A percentile compares a stretch with the other conserved stretches of the same genome.
phyloP scores from a whole-genome alignment of 1,140 invertebrate species.

The Drosophila tropicalis region DNA sequence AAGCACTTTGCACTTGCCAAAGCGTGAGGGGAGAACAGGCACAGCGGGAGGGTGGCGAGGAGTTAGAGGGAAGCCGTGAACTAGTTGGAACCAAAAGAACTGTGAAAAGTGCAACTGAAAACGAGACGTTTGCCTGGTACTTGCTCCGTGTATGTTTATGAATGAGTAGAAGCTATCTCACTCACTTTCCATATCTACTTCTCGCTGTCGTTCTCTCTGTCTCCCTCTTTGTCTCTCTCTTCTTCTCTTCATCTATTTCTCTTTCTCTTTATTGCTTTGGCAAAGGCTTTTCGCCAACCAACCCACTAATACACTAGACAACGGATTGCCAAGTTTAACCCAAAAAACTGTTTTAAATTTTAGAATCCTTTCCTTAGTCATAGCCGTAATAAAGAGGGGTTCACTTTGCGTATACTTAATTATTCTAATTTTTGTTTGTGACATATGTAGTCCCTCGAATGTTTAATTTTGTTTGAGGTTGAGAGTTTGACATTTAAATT shows the following conservation, averaged over 20 bases:
- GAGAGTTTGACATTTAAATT: too few relatives aligned
- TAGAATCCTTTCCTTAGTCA: constrained; percentile 25
- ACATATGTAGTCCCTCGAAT: too few relatives aligned
- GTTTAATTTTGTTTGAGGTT: too few relatives aligned
- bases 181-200: constrained; percentile 36
- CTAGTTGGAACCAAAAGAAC: constrained; percentile 15
- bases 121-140: constrained; percentile 26
- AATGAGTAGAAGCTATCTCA: constrained; percentile 24
- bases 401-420: too few relatives aligned
- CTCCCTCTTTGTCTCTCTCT: constrained; percentile 19
- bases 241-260: constrained; percentile 27
- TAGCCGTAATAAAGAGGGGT: not conserved
- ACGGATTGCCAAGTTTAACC: constrained; percentile 36
- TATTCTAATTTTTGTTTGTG: too few relatives aligned
- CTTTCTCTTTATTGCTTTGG: constrained; percentile 23
- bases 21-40: not conserved
- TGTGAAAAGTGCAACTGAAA: constrained; percentile 49
- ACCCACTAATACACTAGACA: constrained; percentile 45
- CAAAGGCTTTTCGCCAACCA: constrained; percentile 15
- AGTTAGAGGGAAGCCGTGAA: constrained; percentile 18
- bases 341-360: constrained; percentile 56
- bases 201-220: not conserved
- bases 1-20: constrained; percentile 68
- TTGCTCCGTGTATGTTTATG: constrained; percentile 44
- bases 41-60: not conserved